These are phyloP conservation scores for Ectemnius cavifrons DNA, from an alignment of 2,888 invertebrate species.

Conservation along the genomic window DNA sequence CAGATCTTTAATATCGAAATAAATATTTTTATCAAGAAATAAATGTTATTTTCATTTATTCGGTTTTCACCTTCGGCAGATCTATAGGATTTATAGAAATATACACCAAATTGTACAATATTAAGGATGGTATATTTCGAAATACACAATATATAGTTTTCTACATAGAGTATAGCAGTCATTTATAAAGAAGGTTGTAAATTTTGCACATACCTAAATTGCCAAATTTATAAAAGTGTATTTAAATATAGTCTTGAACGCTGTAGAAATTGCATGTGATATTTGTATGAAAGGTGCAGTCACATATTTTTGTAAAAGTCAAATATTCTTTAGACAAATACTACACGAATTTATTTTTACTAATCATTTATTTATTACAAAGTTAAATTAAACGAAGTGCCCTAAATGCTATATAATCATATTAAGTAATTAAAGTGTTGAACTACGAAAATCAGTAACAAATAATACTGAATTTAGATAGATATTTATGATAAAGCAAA, in stretches of 20 bases:
- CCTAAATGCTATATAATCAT: neutral
- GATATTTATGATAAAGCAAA: slow-evolving; percentile 2
- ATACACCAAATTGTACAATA: too few species aligned
- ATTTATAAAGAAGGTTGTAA: too few species aligned
- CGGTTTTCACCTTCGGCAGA: too few species aligned
- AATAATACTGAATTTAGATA: slow-evolving; percentile 19
- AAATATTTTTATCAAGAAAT: neutral
- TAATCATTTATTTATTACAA: slow-evolving; percentile 3
- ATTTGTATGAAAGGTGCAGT: slow-evolving; percentile 12
- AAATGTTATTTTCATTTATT: neutral
- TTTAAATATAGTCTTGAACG: slow-evolving; percentile 15
- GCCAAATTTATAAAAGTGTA: neutral
- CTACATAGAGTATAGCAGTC: too few species aligned
- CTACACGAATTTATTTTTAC: neutral
- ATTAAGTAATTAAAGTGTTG: neutral
- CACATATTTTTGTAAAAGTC: neutral
- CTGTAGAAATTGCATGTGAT: slow-evolving; percentile 18
- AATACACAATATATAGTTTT: slow-evolving; percentile 4
- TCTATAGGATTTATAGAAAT: too few species aligned
- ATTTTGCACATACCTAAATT: too few species aligned
- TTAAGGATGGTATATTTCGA: slow-evolving; percentile 16
- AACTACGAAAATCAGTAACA: slow-evolving; percentile 2
- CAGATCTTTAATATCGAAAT: slow-evolving; percentile 80
- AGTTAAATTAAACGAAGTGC: neutral
- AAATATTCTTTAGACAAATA: slow-evolving; percentile 1